Evolutionary conservation across 2,888 invertebrate genomes (phyloP).

Genomic region (Lagria hirta): DNA sequence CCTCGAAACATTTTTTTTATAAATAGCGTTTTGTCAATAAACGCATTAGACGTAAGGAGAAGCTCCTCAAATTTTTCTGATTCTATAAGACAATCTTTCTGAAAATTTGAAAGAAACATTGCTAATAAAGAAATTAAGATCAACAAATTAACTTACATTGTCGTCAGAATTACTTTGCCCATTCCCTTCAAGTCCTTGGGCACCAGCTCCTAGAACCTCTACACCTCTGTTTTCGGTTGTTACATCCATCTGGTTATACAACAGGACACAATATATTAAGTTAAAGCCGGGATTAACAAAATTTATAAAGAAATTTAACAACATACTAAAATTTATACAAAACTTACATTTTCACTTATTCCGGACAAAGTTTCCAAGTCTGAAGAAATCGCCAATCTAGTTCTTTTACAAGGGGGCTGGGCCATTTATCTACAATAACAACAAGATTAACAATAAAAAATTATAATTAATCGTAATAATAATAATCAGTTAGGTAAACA

Average conservation of each 20-base stretch:
- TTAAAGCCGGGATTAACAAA: constrained; percentile 6
- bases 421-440: constrained; percentile 11
- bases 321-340: constrained; percentile 8
- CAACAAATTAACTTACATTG: constrained; percentile 11
- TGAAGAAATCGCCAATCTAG: constrained; percentile 14
- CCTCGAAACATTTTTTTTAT: constrained; percentile 2
- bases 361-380: constrained; percentile 10
- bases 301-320: constrained; percentile 3
- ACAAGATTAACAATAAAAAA: constrained; percentile 6
- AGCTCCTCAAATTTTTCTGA: constrained; percentile 11
- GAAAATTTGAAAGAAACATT: constrained; percentile 14
- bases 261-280: constrained; percentile 6
- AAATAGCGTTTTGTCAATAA: constrained; percentile 9
- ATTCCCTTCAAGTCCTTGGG: constrained; percentile 13
- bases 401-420: constrained; percentile 13
- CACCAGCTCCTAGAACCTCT: constrained; percentile 14
- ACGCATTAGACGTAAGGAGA: constrained; percentile 6
- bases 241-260: constrained; percentile 7
- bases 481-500: constrained; percentile 8
- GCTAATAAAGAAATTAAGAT: constrained; percentile 6
- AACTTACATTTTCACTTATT: constrained; percentile 12
- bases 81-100: constrained; percentile 7
- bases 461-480: constrained; percentile 8
- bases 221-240: constrained; percentile 17
- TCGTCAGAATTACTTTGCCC: constrained; percentile 15